These are phyloP conservation scores for Nemotelus nigrinus DNA, from an alignment of 2,888 invertebrate species.

Conservation along the genomic window DNA sequence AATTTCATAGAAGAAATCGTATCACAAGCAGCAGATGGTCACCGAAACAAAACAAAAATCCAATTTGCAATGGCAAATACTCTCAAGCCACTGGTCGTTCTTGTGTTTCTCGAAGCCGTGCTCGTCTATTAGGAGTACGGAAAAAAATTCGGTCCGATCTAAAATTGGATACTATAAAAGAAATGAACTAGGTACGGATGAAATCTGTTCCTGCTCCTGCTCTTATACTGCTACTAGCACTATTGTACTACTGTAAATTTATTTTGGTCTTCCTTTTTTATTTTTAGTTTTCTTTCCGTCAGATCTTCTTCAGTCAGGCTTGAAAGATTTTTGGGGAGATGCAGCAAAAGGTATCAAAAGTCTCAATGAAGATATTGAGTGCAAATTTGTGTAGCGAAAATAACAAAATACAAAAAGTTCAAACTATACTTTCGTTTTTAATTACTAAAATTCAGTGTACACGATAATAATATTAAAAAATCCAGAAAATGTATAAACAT, in stretches of 20 bases:
- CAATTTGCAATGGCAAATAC: slow-evolving; percentile 39
- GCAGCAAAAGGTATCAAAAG: too few species aligned
- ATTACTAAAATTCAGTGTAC: too few species aligned
- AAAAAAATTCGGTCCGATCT: slow-evolving; percentile 19
- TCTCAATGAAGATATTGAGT: too few species aligned
- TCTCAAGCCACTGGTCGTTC: not conserved
- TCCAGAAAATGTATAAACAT: too few species aligned
- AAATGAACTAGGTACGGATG: slow-evolving; percentile 33
- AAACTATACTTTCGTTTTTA: too few species aligned
- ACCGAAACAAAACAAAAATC: slow-evolving; percentile 32
- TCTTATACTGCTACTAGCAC: not conserved
- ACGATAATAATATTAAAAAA: too few species aligned
- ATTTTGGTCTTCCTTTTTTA: not conserved
- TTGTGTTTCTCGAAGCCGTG: not conserved
- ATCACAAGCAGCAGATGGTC: slow-evolving; percentile 27
- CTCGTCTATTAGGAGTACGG: slow-evolving; percentile 15
- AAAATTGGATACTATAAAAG: slow-evolving; percentile 36
- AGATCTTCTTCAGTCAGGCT: not conserved
- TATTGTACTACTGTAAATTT: not conserved
- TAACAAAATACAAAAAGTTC: too few species aligned
- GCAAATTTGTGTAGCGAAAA: too few species aligned
- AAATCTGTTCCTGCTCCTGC: slow-evolving; percentile 3
- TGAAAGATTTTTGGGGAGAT: too few species aligned
- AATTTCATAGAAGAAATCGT: not conserved
- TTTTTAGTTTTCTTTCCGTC: not conserved